Base-by-base conservation (phyloP, 2,888 invertebrate species). In the Chloroclysta siterata region DNA sequence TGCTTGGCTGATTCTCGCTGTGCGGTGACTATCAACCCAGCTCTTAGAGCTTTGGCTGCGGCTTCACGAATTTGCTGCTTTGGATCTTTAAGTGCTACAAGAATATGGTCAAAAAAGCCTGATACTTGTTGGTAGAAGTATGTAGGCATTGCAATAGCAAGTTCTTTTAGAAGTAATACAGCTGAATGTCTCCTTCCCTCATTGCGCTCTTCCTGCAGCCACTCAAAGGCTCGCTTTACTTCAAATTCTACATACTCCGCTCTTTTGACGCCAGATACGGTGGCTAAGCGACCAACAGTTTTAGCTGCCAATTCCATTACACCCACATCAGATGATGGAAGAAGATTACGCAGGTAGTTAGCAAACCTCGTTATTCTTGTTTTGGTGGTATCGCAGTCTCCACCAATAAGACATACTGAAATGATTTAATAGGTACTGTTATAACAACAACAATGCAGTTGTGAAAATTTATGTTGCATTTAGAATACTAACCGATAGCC, bases 231-330 rank as follows among this genome's bases (percentile, higher is more conserved):
- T 79, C 97, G 94, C 84, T 98, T 98, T 1, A 99, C 98, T 90
- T 99, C 99, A 92, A 98, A 98, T 79, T 99, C 99, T n/a, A 99
- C 98, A 83, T 99, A 98, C 82, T 99, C 98, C 0, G 98, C 97
- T 36, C 99, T 97, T 84, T 98, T 98, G 0, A 98, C 98, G 13
- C 99, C 99, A 0, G 97, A 97, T 15, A 97, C 96, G 22, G 98
- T 94, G 1, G 99, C 99, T 58, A 99, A 91, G 72, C 97, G 97
- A 0, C 99, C 99, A 71, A 99, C 96, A 5, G 99, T 99, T 82
- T 98, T 97, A 1, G 99, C 98, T 4, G 99, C 98, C 73, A 99
- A 94, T 90, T 99, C 98, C 97, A 99, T 98, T 0, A 99, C 98
- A 14, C 96, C 96, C 0, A 97, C 96, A 93, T 99, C 99, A 72